Evolutionary conservation across 2,888 invertebrate species (phyloP).

Genomic region (Tipula helvola): DNA sequence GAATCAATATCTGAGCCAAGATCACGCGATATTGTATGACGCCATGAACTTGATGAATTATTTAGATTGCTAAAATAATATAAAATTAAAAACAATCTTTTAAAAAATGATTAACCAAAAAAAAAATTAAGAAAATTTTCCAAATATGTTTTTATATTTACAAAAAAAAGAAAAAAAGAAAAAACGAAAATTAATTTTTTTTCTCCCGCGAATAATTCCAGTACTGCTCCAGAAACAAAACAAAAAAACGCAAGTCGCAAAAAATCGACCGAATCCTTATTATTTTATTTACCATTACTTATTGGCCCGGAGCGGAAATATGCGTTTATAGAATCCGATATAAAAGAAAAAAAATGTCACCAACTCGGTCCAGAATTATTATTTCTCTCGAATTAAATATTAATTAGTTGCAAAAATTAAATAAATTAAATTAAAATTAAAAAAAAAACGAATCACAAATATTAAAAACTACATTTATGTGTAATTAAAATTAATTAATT

Average conservation of each 20-base stretch:
- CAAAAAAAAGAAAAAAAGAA: neutral
- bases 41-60: slow-evolving; percentile 36
- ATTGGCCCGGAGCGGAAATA: neutral
- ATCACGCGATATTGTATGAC: slow-evolving; percentile 51
- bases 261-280: neutral
- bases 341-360: neutral
- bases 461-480: neutral
- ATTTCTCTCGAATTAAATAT: neutral
- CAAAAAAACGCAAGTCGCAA: neutral
- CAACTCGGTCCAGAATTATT: neutral
- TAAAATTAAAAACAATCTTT: slow-evolving; percentile 13
- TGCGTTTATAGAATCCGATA: neutral
- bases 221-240: neutral
- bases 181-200: neutral
- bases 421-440: neutral
- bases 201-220: neutral
- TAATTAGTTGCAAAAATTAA: neutral
- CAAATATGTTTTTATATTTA: neutral
- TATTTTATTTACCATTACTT: neutral
- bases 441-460: neutral
- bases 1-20: slow-evolving; percentile 60
- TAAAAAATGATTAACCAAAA: neutral
- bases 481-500: neutral
- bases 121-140: neutral
- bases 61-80: slow-evolving; percentile 28